A percentile compares a stretch with the other conserved stretches of the same genome.
Evolutionary conservation across 64 coral and sea anemone species (phyloP).

Genomic region (Hydrozoanthus tunicans): DNA sequence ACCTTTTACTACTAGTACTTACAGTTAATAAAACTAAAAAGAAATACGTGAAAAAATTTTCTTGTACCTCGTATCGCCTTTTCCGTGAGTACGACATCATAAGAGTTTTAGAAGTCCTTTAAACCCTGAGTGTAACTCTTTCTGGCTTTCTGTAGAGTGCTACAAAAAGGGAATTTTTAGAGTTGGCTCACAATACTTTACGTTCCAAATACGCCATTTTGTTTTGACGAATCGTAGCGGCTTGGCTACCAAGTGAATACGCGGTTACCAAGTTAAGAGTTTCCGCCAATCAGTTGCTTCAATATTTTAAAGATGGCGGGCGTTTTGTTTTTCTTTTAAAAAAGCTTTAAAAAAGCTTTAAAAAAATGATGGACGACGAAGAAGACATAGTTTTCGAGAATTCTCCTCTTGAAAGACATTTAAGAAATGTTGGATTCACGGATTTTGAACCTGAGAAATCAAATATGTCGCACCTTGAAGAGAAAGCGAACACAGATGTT

Average conservation of each 20-base stretch:
- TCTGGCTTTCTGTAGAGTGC: background rate
- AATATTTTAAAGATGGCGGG: conserved; percentile 29
- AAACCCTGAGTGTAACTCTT: background rate
- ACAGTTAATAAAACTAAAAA: too few relatives aligned
- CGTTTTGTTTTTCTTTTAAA: background rate
- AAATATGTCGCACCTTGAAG: background rate
- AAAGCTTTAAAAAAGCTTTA: background rate
- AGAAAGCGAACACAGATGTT: conserved; percentile 3
- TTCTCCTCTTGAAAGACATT: conserved; percentile 81
- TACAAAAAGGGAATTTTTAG: background rate
- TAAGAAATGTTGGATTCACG: conserved; percentile 74
- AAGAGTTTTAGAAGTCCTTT: background rate
- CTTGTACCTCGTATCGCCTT: conserved; percentile 38
- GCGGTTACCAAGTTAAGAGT: conserved; percentile 3
- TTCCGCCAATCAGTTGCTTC: background rate
- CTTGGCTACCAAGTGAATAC: conserved; percentile 4
- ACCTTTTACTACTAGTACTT: too few relatives aligned
- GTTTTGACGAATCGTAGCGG: background rate
- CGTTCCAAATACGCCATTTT: background rate
- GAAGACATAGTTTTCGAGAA: conserved; percentile 86
- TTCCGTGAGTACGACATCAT: conserved; percentile 38
- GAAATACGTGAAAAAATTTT: too few relatives aligned
- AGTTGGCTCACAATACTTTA: background rate
- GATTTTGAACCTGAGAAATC: conserved; percentile 78
- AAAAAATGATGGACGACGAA: conserved; percentile 50